Evolutionary conservation across 1,140 invertebrate species (phyloP), one percentile per base, ranked within the genome.

Genomic region (Calephelis nemesis): DNA sequence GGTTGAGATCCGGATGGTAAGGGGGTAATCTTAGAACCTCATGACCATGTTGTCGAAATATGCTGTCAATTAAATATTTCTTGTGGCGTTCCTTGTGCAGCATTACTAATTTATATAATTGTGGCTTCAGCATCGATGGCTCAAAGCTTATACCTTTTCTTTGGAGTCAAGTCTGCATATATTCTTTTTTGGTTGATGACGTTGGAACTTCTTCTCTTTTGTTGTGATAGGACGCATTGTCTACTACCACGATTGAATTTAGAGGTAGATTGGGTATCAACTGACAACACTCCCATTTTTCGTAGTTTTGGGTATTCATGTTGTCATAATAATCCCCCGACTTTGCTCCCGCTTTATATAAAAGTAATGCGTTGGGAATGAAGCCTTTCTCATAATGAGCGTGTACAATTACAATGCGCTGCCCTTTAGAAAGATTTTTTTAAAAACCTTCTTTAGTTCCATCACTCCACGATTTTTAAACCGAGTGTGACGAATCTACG

Each of bases 181-280:
- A n/a, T n/a, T n/a, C 48, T 49, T 11, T 4, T 49, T 49, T 11
- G 47, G 10, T 49, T 49, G 11, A 49, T 49, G 47, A 49, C 42
- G 42, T 52, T 13, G 15, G 12, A 9, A 19, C 48, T 6, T 49
- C 48, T 13, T 49, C 48, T 49, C 48, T 49, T 49, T 66, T 66
- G 45, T 69, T 65, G 48, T 69, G 48, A 19, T 62, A 66, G 4
- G 58, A 7, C 10, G 64, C 47, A 54, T 19, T 19, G 15, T 19
- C 15, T n/a, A 72, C 9, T 39, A 30, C 30, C 30, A 72, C 42
- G 5, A 73, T 64, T 10, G 71, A 69, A 13, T 67, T 73, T 49
- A 15, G 40, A 13, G 74, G 74, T 9, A 82, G 49, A 63, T 79
- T 74, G 8, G 69, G 72, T 47, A 84, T 64, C 10, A 83, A 19